phyloP scores from a whole-genome alignment of 2,113 vertebrate species.

The Corythoichthys intestinalis region DNA sequence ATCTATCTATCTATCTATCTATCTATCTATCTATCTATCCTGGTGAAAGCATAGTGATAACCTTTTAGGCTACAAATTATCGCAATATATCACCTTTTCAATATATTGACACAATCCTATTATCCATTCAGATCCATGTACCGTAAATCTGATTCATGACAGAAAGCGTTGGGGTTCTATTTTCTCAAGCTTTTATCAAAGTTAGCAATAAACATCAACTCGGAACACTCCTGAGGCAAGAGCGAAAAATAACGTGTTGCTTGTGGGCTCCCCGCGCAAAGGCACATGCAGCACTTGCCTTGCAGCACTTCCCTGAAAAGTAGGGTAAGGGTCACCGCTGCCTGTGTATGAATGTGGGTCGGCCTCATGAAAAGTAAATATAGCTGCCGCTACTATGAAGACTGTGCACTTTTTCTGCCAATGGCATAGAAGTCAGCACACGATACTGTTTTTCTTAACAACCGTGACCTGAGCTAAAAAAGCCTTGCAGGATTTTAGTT shows the following conservation, averaged over 20 bases:
- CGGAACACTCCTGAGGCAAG: neutral
- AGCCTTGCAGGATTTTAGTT: neutral
- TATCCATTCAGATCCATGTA: too few relatives aligned
- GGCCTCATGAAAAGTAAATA: conserved; percentile 60
- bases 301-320: conserved; percentile 40
- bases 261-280: conserved; percentile 13
- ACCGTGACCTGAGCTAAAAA: neutral
- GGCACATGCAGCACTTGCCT: conserved; percentile 19
- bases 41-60: too few relatives aligned
- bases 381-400: conserved; percentile 39
- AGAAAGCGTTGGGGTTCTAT: too few relatives aligned
- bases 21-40: too few relatives aligned
- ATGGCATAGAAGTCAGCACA: conserved; percentile 1
- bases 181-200: too few relatives aligned
- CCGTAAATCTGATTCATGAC: too few relatives aligned
- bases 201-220: too few relatives aligned
- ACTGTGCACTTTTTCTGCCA: conserved; percentile 8
- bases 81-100: too few relatives aligned
- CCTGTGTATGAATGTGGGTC: conserved; percentile 55
- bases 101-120: too few relatives aligned
- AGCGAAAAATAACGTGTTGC: conserved; percentile 2
- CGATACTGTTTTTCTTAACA: neutral
- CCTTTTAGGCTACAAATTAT: too few relatives aligned
- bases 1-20: too few relatives aligned
- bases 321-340: conserved; percentile 67